Evolutionary conservation across 2,797 vertebrate genomes (phyloP).

Genomic region (Chelon labrosus): DNA sequence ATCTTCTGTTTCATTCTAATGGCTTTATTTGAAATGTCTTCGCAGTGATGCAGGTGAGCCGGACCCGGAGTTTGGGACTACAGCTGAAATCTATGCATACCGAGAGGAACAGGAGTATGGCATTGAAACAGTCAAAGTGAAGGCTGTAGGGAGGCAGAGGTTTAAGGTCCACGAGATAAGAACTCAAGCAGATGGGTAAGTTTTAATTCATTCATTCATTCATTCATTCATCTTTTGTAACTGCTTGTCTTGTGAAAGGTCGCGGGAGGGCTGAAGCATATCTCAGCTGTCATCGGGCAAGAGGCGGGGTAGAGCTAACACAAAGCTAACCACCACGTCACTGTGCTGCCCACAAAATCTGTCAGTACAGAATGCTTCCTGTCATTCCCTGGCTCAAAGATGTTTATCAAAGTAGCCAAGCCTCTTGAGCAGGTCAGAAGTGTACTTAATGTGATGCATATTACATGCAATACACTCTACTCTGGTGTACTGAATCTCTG

Average conservation of each 20-base stretch:
- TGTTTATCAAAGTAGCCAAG: neutral
- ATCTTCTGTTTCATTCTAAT: neutral
- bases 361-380: neutral
- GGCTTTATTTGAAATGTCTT: conserved; percentile 12
- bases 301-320: too few species aligned
- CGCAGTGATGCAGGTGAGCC: conserved; percentile 74
- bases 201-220: neutral
- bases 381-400: conserved; percentile 4
- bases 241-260: too few species aligned
- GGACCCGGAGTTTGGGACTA: conserved; percentile 92
- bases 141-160: conserved; percentile 95
- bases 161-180: conserved; percentile 97
- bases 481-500: too few species aligned
- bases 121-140: conserved; percentile 98
- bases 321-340: too few species aligned
- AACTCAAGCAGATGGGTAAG: conserved; percentile 97
- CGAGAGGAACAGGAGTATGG: conserved; percentile 96
- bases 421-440: neutral
- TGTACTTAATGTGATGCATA: too few species aligned
- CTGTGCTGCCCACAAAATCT: neutral
- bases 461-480: too few species aligned
- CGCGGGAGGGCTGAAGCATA: too few species aligned
- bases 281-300: too few species aligned
- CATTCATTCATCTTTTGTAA: too few species aligned
- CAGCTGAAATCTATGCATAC: conserved; percentile 98